Percentiles rank a stretch among this genome's conserved stretches.
Conservation (phyloP, 1,140 invertebrate genomes). For the Arctopsyche grandis region DNA sequence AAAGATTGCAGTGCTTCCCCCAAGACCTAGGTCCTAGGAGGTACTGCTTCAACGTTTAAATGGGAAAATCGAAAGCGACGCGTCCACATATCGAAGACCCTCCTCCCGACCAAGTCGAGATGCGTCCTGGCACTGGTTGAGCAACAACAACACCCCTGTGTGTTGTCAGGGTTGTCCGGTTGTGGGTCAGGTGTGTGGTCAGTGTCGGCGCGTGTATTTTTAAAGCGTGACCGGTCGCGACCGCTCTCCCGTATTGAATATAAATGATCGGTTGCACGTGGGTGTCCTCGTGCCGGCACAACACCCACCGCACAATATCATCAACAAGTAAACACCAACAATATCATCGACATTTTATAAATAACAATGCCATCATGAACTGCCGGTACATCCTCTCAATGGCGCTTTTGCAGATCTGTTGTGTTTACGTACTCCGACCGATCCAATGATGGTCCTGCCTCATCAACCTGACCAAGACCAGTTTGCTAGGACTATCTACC, state of each 20-base stretch:
- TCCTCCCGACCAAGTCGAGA: too few species aligned
- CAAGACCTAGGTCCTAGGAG: too few species aligned
- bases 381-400: not conserved
- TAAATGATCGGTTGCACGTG: slow-evolving; percentile 34
- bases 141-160: too few species aligned
- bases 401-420: not conserved
- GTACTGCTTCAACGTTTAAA: too few species aligned
- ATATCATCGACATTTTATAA: slow-evolving; percentile 13
- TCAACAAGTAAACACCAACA: not conserved
- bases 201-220: not conserved
- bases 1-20: too few species aligned
- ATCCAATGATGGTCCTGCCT: too few species aligned
- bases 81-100: too few species aligned
- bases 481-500: too few species aligned
- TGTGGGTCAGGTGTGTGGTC: not conserved
- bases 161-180: not conserved
- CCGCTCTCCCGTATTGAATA: slow-evolving; percentile 27
- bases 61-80: too few species aligned
- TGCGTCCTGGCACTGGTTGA: not conserved
- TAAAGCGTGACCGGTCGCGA: slow-evolving; percentile 2
- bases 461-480: too few species aligned
- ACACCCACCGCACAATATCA: slow-evolving; percentile 8
- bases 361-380: slow-evolving; percentile 19
- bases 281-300: slow-evolving; percentile 29
- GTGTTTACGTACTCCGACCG: too few species aligned